Evolutionary conservation across 2,888 invertebrate species (phyloP).

Genomic region (Cheilosia pagana): DNA sequence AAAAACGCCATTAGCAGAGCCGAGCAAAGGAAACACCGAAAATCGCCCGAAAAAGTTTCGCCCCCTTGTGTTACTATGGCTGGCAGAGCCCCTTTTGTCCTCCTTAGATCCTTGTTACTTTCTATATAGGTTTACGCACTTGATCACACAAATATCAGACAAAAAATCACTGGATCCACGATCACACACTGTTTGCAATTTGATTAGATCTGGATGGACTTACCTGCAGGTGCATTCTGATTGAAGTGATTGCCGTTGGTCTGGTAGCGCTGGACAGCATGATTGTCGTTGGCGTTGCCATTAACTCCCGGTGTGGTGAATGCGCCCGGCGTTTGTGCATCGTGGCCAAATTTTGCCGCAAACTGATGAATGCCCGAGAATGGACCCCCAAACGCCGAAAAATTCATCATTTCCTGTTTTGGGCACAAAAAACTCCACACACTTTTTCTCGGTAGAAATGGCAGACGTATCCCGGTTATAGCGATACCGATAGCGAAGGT

Average conservation of each 20-base stretch:
- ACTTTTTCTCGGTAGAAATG: conserved; percentile 26
- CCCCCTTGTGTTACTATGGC: conserved; percentile 48
- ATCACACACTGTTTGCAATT: conserved; percentile 11
- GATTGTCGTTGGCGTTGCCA: conserved; percentile 81
- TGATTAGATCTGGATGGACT: conserved; percentile 74
- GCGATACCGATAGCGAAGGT: no score
- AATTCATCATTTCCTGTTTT: conserved; percentile 82
- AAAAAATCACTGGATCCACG: background rate
- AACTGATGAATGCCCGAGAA: conserved; percentile 84
- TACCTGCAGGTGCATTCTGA: conserved; percentile 83
- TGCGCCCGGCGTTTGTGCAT: conserved; percentile 82
- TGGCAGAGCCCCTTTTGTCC: conserved; percentile 5
- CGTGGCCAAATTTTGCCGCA: conserved; percentile 83
- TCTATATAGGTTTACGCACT: background rate
- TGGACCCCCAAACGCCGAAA: conserved; percentile 83
- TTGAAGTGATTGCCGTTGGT: conserved; percentile 84
- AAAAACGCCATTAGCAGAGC: conserved; percentile 78
- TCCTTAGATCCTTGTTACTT: background rate
- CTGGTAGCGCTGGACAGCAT: conserved; percentile 83
- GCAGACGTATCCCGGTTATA: conserved; percentile 66
- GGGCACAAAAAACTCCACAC: conserved; percentile 23
- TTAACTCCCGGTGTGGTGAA: conserved; percentile 82
- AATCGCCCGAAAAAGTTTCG: conserved; percentile 26
- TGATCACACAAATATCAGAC: conserved; percentile 8
- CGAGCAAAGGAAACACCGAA: conserved; percentile 46